Evolutionary conservation across 2,797 vertebrate genomes (phyloP), one percentile per base, ranked within the genome.

Genomic region (Crocidura indochinensis): DNA sequence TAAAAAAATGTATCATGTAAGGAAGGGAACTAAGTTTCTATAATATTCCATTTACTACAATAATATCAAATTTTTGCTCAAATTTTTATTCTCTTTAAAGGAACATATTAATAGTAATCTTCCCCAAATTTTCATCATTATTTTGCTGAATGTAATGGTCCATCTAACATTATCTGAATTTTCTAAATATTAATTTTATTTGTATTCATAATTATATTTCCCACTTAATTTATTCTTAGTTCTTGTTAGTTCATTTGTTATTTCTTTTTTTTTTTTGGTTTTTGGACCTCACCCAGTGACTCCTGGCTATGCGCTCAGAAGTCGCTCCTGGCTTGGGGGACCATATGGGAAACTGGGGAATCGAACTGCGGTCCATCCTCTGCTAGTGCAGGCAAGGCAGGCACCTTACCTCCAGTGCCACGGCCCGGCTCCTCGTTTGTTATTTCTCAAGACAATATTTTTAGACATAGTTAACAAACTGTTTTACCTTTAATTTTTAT

Each of bases 121-220:
- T 84, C 24, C 7, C 46, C 8, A 38, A 20, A 84, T 11, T 10
- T 60, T 11, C 9, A 9, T 65, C 20, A 79, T n/a, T n/a, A n/a
- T n/a, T n/a, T 15, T 72, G 26, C 14, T 69, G 19, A 80, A 44
- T 17, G 1, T 9, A 11, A 53, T 53, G 51, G 11, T 56, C 5
- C 24, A 6, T 72, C 29, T 68, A 69, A 62, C 22, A n/a, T 0
- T 24, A n/a, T n/a, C n/a, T 75, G 76, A 26, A 2, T 88, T 75
- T 81, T 90, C 31, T 75, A 47, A 92, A 19, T 60, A 76, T 80
- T 65, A 90, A 29, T 89, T 46, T 27, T 7, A 72, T 46, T 90
- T 84, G 47, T 73, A 81, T 84, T 84, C 14, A 53, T 29, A 47
- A 1, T 76, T 20, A 80, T 46, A 19, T 84, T 83, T 62, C 71